Evolutionary conservation across 2,888 invertebrate genomes (phyloP).

Genomic region (Linnaemya tessellans): DNA sequence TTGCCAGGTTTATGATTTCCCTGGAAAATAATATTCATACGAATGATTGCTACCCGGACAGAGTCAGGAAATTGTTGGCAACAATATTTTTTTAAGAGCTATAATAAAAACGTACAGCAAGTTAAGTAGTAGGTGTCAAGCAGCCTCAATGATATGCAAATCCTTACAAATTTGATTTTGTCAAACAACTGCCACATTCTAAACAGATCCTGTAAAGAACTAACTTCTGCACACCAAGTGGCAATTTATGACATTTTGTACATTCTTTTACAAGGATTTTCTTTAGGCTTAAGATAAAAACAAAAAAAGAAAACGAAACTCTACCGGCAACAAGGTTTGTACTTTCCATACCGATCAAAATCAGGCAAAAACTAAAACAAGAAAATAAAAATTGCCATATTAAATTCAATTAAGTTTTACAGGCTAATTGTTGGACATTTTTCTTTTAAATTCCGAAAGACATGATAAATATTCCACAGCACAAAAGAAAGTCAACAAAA

Average conservation of each 20-base stretch:
- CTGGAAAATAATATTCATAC: background rate
- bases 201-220: slow-evolving; percentile 34
- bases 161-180: slow-evolving; percentile 70
- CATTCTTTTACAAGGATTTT: slow-evolving; percentile 30
- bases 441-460: no score
- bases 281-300: background rate
- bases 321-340: slow-evolving; percentile 66
- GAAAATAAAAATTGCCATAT: no score
- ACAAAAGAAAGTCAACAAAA: no score
- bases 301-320: no score
- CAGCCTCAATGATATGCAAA: slow-evolving; percentile 70
- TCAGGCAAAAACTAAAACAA: background rate
- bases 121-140: slow-evolving; percentile 57
- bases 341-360: slow-evolving; percentile 65
- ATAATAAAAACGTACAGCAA: slow-evolving; percentile 28
- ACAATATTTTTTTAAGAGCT: background rate
- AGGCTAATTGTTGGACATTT: no score
- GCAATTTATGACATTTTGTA: slow-evolving; percentile 35
- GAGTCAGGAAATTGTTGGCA: background rate
- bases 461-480: no score
- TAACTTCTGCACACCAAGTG: slow-evolving; percentile 17
- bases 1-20: slow-evolving; percentile 32
- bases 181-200: slow-evolving; percentile 62
- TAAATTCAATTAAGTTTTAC: no score
- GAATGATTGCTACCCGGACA: background rate